Conservation (phyloP, 2,888 invertebrate genomes). For the Helleia helle region DNA sequence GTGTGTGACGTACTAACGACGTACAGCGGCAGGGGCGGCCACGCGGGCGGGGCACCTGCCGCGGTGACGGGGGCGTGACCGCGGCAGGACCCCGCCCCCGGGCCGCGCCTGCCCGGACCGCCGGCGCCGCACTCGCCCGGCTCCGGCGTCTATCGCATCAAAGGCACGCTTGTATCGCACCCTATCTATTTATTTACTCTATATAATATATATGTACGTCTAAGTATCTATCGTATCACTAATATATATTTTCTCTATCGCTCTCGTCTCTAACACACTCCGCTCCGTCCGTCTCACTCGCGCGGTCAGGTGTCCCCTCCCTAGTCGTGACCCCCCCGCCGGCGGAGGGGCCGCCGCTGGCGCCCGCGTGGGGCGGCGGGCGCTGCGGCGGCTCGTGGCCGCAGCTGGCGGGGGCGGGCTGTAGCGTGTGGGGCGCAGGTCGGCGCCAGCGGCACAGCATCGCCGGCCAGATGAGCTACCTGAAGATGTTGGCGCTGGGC, state of each 20-base stretch:
- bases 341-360: slow-evolving; percentile 25
- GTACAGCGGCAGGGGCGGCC: neutral
- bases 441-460: slow-evolving; percentile 96
- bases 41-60: slow-evolving; percentile 29
- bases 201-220: slow-evolving; percentile 11
- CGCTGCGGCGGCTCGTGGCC: slow-evolving; percentile 28
- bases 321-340: too few species aligned
- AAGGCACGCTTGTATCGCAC: slow-evolving; percentile 37
- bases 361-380: slow-evolving; percentile 20
- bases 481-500: slow-evolving; percentile 89
- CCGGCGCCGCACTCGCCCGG: slow-evolving; percentile 32
- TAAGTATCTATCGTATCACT: slow-evolving; percentile 26
- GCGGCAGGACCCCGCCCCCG: slow-evolving; percentile 31
- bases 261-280: slow-evolving; percentile 77
- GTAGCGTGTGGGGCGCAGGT: slow-evolving; percentile 68
- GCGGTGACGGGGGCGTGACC: slow-evolving; percentile 38
- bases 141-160: slow-evolving; percentile 25
- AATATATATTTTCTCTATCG: slow-evolving; percentile 17
- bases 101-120: slow-evolving; percentile 39
- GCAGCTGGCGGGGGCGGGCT: slow-evolving; percentile 37
- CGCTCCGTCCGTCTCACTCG: slow-evolving; percentile 76
- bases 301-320: slow-evolving; percentile 11
- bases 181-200: slow-evolving; percentile 11
- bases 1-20: slow-evolving; percentile 20
- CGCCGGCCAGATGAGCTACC: slow-evolving; percentile 95